Evolutionary conservation across 1,140 invertebrate genomes (phyloP).

Genomic region (Antheraea mylitta): DNA sequence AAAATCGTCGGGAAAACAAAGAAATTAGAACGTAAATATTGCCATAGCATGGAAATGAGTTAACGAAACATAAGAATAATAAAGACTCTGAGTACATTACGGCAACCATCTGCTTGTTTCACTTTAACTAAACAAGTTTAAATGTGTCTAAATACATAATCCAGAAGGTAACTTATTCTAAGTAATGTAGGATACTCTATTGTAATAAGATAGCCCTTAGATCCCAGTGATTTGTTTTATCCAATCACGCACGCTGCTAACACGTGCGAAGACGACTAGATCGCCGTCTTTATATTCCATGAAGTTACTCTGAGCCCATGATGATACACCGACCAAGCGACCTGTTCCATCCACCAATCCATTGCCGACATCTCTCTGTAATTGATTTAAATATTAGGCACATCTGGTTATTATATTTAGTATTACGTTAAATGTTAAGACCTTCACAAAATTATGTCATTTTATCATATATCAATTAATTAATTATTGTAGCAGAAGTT

Average conservation of each 20-base stretch:
- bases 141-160: not conserved
- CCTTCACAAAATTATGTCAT: too few relatives aligned
- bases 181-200: not conserved
- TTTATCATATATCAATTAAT: too few relatives aligned
- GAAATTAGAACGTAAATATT: not conserved
- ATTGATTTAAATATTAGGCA: not conserved
- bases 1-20: not conserved
- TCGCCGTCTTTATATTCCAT: slow-evolving; percentile 44
- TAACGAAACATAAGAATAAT: not conserved
- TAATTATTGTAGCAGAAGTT: too few relatives aligned
- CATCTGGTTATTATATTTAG: too few relatives aligned
- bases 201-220: slow-evolving; percentile 17
- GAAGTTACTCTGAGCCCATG: slow-evolving; percentile 66
- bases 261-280: slow-evolving; percentile 52
- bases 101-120: not conserved
- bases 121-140: not conserved
- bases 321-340: slow-evolving; percentile 50
- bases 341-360: slow-evolving; percentile 31
- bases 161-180: not conserved
- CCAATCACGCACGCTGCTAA: slow-evolving; percentile 48
- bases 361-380: slow-evolving; percentile 40
- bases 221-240: slow-evolving; percentile 53
- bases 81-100: not conserved
- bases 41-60: not conserved
- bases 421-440: too few relatives aligned